Conservation (phyloP, 2,113 vertebrate genomes). For the Lonchura striata region DNA sequence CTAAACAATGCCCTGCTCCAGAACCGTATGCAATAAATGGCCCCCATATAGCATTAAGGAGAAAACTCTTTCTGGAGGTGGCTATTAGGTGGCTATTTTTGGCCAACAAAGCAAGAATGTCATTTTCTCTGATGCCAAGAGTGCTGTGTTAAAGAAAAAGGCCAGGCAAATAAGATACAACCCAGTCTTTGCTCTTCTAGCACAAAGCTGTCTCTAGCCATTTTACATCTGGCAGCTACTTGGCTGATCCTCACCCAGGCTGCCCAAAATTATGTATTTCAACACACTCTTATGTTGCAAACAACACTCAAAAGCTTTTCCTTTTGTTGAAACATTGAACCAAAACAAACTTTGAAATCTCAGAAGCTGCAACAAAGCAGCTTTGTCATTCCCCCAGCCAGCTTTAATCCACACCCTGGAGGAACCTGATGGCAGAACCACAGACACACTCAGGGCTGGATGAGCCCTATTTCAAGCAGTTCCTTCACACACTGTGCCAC, state of each 20-base stretch:
- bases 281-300: constrained; percentile 6
- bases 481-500: background rate
- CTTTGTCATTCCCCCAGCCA: background rate
- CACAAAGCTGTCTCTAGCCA: background rate
- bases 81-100: background rate
- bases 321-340: constrained; percentile 26
- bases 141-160: background rate
- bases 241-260: background rate
- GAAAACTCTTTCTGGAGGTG: background rate
- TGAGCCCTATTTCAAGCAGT: background rate
- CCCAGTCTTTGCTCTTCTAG: background rate
- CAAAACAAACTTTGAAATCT: constrained; percentile 46
- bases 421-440: background rate
- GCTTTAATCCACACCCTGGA: background rate
- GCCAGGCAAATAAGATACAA: background rate
- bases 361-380: constrained; percentile 20
- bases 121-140: background rate
- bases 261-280: constrained; percentile 10
- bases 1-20: background rate
- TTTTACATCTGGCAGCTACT: background rate
- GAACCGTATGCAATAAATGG: fast-evolving
- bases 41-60: fast-evolving
- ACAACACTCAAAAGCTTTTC: constrained; percentile 31
- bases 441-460: background rate
- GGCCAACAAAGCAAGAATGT: background rate